Conservation (phyloP, 2,113 vertebrate genomes). For the Gymnorhina tibicen region DNA sequence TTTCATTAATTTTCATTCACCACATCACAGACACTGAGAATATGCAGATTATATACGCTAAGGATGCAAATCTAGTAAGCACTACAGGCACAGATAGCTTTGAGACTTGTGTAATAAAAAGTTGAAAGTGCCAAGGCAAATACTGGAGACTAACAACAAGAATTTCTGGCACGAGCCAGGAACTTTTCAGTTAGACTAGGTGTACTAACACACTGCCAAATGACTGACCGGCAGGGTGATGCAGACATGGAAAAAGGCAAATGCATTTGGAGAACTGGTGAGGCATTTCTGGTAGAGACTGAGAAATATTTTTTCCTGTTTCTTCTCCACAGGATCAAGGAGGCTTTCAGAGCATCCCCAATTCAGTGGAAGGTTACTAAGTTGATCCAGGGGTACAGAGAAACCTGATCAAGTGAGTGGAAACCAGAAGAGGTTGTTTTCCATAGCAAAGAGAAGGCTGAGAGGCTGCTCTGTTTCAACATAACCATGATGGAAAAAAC, state of each 20-base stretch:
- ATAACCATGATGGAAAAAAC: slow-evolving; percentile 43
- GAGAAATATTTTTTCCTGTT: not conserved
- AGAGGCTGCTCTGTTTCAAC: slow-evolving; percentile 43
- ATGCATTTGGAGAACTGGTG: not conserved
- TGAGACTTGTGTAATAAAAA: slow-evolving; percentile 2
- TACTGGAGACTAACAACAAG: not conserved
- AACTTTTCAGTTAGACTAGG: not conserved
- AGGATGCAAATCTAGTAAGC: not conserved
- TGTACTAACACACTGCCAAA: not conserved
- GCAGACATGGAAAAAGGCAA: slow-evolving; percentile 37
- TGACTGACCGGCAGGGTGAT: not conserved
- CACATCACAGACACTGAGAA: not conserved
- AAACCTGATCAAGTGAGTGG: slow-evolving; percentile 41
- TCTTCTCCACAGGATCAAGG: not conserved
- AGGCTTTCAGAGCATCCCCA: slow-evolving; percentile 9
- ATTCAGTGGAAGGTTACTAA: slow-evolving; percentile 4
- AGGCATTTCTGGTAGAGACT: not conserved
- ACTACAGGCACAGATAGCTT: not conserved
- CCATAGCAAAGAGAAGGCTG: slow-evolving; percentile 5
- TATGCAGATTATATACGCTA: not conserved
- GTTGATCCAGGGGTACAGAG: not conserved
- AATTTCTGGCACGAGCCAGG: not conserved
- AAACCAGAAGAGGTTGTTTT: slow-evolving; percentile 54
- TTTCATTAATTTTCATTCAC: slow-evolving; percentile 30
- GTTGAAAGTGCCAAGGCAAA: slow-evolving; percentile 36